Evolutionary conservation across 1,140 invertebrate species (phyloP).

Genomic region (Diachasma alloeum): DNA sequence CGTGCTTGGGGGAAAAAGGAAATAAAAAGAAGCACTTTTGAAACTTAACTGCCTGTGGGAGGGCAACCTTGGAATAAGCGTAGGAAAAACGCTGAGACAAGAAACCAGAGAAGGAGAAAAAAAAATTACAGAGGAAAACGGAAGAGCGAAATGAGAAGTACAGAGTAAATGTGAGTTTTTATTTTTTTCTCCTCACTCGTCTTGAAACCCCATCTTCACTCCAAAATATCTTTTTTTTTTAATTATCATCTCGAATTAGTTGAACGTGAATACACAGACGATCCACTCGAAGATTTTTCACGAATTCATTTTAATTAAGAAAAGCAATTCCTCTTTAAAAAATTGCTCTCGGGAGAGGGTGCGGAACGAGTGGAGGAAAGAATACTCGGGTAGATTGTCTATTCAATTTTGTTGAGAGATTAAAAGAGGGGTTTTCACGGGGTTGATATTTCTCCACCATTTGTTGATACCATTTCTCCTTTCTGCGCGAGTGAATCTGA

Average conservation of each 20-base stretch:
- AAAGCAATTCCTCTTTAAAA: not conserved
- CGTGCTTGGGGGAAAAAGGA: not conserved
- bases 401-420: not conserved
- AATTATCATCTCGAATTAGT: not conserved
- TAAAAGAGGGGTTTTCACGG: not conserved
- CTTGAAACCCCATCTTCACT: not conserved
- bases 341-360: not conserved
- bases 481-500: no score
- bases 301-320: slow-evolving; percentile 8
- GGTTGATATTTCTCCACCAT: not conserved
- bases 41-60: slow-evolving; percentile 22
- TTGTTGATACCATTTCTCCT: no score
- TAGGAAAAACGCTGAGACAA: not conserved
- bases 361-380: not conserved
- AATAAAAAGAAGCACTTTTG: slow-evolving; percentile 19
- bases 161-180: not conserved
- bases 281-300: not conserved
- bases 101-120: not conserved
- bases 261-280: not conserved
- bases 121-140: not conserved
- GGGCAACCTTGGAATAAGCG: slow-evolving; percentile 14
- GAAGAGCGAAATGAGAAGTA: not conserved
- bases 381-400: not conserved
- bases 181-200: not conserved
- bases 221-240: not conserved